Base-by-base conservation (phyloP, 2,888 invertebrate genomes). In the Papilio demoleus region DNA sequence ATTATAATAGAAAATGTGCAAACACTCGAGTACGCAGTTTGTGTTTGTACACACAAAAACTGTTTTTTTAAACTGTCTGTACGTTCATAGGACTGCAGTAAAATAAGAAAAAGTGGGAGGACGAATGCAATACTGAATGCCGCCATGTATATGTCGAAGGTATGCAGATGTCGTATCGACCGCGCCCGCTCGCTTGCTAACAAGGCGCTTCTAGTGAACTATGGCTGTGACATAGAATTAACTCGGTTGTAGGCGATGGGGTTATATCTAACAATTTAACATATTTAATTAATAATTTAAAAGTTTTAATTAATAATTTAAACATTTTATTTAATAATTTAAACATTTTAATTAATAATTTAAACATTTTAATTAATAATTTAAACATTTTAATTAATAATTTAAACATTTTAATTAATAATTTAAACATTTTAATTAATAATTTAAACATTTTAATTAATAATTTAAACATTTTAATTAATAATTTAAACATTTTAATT, bases 61-160 rank as follows among this genome's bases (percentile, higher is more conserved):
- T 19, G 31, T 72, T 78, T 73, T 36, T 63, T 42, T 59, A 34
- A 74, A 75, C 75, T 76, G 74, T 82, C 76, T 84, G 79, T 87
- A 85, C 85, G 81, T 90, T 86, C 89, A 77, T 93, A 94, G 94
- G 94, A 94, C 73, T 93, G 94, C 90, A 94, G 94, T 93, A 93
- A 91, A 81, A 88, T 94, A 83, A 90, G 91, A 78, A 93, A 93
- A 88, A 90, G 92, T 84, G 93, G 93, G 82, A 92, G 92, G 86
- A 92, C 93, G 84, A 95, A 94, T 92, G 93, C 94, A 77, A 93
- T 95, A 86, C 93, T 94, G 88, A 94, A 93, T 89, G 94, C 95
- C 78, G 94, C 94, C 77, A 87, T 94, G 86, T 95, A 93, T 92
- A 93, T 95, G 85, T 94, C 94, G 85, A 95, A 95, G 95, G 95